These are phyloP conservation scores for Sturnira hondurensis DNA, from an alignment of 2,113 vertebrate species.

Conservation along the genomic window DNA sequence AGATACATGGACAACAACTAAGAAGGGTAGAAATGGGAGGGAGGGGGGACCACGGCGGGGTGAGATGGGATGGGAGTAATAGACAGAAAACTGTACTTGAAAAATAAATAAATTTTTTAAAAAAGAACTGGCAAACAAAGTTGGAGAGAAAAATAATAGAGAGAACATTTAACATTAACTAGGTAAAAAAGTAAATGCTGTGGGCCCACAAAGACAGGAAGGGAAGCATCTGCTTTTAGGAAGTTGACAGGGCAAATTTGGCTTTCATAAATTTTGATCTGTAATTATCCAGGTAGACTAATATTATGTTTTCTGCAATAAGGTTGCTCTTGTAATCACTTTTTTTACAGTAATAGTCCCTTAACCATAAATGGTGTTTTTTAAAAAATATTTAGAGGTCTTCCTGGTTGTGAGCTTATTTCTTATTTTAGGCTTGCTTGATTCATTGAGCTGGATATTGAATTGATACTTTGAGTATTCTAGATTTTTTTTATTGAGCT, in stretches of 20 bases:
- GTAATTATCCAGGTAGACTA: background rate
- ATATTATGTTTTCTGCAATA: background rate
- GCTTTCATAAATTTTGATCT: background rate
- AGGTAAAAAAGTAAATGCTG: background rate
- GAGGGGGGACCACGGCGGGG: too few relatives aligned
- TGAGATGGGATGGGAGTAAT: too few relatives aligned
- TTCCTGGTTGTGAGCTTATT: background rate
- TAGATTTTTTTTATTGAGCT: background rate
- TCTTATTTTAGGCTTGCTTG: background rate
- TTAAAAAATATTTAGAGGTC: background rate
- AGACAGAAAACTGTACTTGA: too few relatives aligned
- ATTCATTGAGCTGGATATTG: background rate
- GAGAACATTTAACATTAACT: background rate
- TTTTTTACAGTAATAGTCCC: background rate
- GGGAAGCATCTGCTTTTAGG: background rate
- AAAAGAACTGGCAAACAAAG: slow-evolving; percentile 18
- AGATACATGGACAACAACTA: too few relatives aligned
- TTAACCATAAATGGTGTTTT: background rate
- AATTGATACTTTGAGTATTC: background rate
- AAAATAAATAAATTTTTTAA: too few relatives aligned
- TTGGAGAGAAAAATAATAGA: background rate
- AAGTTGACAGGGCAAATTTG: background rate
- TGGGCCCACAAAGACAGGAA: background rate
- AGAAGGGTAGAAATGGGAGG: too few relatives aligned
- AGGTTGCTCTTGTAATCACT: background rate